Base-by-base conservation (phyloP, 2,113 vertebrate species). In the Ramphastos sulfuratus region DNA sequence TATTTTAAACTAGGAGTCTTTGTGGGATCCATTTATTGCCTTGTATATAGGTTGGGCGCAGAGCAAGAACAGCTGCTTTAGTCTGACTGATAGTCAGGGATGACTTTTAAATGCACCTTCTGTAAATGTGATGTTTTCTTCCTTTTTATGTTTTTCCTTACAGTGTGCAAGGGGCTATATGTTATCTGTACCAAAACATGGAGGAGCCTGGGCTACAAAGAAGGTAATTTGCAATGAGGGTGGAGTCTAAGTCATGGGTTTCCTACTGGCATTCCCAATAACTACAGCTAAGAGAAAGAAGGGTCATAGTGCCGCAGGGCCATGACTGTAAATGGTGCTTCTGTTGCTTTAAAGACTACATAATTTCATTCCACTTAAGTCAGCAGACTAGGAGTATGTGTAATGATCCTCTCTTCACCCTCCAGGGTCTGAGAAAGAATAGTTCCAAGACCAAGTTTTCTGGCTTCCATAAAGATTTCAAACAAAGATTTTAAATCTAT, bases 311-410 rank as follows among this genome's bases (percentile, higher is more conserved):
- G 80, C 92, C 25, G 12, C 37, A 69, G 77, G 67, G 83, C 72
- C 24, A 54, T 59, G 48, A 25, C 59, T 27, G 39, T 33, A 59
- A 75, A 85, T 48, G 25, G 61, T 83, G 35, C 19, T 56, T 31
- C 66, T 79, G 12, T 80, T 25, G 44, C 87, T 93, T 95, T 90
- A 89, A 95, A 94, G 75, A 67, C 81, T 85, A 94, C 82, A 92
- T 89, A 82, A 96, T 94, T 94, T 95, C 65, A 86, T 84, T 91
- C 90, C 55, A 81, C 39, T 75, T 73, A 73, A 61, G 67, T 95
- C 87, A 85, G 84, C 63, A 95, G 85, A 67, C 17, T 35, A 88
- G 73, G 64, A 80, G 27, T 77, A 25, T 46, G 15, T 60, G 74
- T 89, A 90, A 75, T 80, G 91, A 80, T 94, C 71, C 94, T 91